Percentiles rank a stretch among this genome's conserved stretches.
Conservation (phyloP, 2,888 invertebrate genomes). For the Ypsolopha scabrella region DNA sequence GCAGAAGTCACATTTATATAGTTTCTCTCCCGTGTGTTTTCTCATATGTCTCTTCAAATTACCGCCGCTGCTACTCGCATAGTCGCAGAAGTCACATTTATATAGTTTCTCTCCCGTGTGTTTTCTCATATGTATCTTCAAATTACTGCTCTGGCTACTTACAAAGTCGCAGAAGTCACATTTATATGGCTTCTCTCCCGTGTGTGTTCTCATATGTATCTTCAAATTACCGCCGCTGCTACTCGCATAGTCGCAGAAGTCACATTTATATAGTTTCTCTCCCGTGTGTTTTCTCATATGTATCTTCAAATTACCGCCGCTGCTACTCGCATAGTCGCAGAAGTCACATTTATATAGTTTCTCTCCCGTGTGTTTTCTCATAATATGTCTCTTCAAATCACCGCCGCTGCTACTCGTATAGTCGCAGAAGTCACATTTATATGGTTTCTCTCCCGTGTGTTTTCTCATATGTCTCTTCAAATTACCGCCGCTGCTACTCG, state of each 20-base stretch:
- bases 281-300: neutral
- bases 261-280: slow-evolving; percentile 3
- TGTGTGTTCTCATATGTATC: neutral
- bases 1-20: slow-evolving; percentile 2
- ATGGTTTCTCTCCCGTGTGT: no score
- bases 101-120: slow-evolving; percentile 1
- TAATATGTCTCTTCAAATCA: neutral
- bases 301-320: neutral
- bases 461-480: neutral
- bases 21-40: neutral
- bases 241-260: neutral
- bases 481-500: neutral
- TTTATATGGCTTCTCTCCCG: slow-evolving; percentile 1
- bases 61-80: neutral
- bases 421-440: no score
- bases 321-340: neutral
- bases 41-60: neutral
- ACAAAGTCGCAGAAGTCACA: neutral
- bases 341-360: slow-evolving; percentile 3
- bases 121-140: neutral
- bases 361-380: neutral
- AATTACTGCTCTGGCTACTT: neutral
- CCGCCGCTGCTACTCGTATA: neutral
- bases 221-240: neutral
- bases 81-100: slow-evolving; percentile 1